These are phyloP conservation scores for Garrulus glandarius DNA, from an alignment of 2,797 vertebrate species.

Conservation along the genomic window DNA sequence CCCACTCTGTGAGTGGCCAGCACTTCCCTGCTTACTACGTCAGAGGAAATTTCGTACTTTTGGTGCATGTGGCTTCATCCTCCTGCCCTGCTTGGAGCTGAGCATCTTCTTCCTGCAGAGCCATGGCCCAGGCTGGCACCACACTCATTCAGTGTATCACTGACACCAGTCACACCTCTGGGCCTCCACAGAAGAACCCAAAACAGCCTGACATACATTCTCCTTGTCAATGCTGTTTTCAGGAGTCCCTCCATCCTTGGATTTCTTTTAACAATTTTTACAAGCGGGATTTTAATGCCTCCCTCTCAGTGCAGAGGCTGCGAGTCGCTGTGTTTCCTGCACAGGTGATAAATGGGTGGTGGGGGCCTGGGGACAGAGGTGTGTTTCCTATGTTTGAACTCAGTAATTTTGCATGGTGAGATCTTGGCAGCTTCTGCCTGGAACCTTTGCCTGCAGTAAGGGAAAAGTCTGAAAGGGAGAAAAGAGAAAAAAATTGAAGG, in stretches of 20 bases:
- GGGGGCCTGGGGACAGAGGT: not conserved
- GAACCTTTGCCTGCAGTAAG: not conserved
- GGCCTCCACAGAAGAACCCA: not conserved
- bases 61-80: not conserved
- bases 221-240: not conserved
- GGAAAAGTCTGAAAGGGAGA: not conserved
- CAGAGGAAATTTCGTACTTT: not conserved
- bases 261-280: not conserved
- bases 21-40: not conserved
- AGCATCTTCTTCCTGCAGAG: not conserved
- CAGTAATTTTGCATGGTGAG: not conserved
- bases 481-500: not conserved
- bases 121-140: not conserved
- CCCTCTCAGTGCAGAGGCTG: not conserved
- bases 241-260: not conserved
- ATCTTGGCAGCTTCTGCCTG: not conserved
- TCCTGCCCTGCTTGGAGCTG: not conserved
- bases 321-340: not conserved
- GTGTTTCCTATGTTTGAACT: not conserved
- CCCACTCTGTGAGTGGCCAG: not conserved
- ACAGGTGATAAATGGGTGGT: not conserved
- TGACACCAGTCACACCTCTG: not conserved
- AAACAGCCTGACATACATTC: not conserved
- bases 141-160: rapidly evolving
- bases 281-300: not conserved